Conservation (phyloP, 2,797 vertebrate genomes). For the Syngnathus acus region DNA sequence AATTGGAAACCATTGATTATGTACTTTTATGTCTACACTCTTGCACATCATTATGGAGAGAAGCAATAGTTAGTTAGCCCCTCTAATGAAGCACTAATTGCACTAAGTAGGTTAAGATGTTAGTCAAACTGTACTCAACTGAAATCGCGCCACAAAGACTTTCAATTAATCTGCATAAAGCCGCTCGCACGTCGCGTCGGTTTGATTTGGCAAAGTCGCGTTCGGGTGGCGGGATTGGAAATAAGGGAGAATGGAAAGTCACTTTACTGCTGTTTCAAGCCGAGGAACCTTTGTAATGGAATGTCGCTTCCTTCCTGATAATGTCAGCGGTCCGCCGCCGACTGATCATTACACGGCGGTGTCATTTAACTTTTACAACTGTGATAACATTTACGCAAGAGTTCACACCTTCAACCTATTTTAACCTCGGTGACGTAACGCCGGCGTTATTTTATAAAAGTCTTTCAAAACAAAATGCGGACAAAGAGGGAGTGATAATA, state of each 20-base stretch:
- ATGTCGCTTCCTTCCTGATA: constrained; percentile 58
- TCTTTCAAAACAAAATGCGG: background rate
- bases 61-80: constrained; percentile 99
- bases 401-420: constrained; percentile 44
- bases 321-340: constrained; percentile 55
- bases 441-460: constrained; percentile 17
- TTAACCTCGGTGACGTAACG: constrained; percentile 37
- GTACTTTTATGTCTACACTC: constrained; percentile 98
- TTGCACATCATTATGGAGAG: constrained; percentile 99
- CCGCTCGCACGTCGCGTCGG: constrained; percentile 37
- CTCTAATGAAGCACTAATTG: constrained; percentile 99
- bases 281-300: constrained; percentile 37
- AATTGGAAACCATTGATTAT: constrained; percentile 99
- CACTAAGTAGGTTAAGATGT: constrained; percentile 99
- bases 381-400: constrained; percentile 64
- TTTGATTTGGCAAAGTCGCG: constrained; percentile 54
- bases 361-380: constrained; percentile 52
- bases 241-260: constrained; percentile 38
- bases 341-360: constrained; percentile 55
- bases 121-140: constrained; percentile 95
- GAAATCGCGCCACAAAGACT: constrained; percentile 75
- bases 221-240: constrained; percentile 52
- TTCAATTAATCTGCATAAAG: constrained; percentile 65
- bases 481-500: background rate
- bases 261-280: constrained; percentile 45